phyloP scores from a whole-genome alignment of 2,113 vertebrate genomes.

The Proteles cristata region DNA sequence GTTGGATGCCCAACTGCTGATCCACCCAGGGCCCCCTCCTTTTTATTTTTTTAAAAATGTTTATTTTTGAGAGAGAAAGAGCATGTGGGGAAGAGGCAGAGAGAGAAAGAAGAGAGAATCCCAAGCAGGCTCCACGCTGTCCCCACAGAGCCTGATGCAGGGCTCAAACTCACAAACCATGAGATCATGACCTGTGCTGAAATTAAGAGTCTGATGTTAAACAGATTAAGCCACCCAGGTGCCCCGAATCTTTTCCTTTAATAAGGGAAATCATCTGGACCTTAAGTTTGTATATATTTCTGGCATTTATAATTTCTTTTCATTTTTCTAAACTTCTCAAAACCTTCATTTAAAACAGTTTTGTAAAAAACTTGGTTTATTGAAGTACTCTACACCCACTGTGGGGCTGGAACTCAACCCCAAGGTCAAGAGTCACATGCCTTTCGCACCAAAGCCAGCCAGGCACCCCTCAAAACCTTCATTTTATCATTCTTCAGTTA shows the following conservation, averaged over 20 bases:
- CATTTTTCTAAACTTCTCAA: conserved; percentile 13
- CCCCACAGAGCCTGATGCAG: too few relatives aligned
- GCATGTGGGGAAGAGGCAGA: too few relatives aligned
- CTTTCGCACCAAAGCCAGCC: background rate
- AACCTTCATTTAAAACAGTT: conserved; percentile 38
- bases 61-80: too few relatives aligned
- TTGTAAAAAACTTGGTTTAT: background rate
- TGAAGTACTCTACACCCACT: background rate
- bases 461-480: conserved; percentile 21
- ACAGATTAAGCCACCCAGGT: too few relatives aligned
- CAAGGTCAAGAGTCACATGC: background rate
- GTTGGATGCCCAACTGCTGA: too few relatives aligned
- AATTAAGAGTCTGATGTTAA: too few relatives aligned
- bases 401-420: background rate
- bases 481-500: conserved; percentile 52
- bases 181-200: too few relatives aligned
- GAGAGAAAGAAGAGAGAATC: too few relatives aligned
- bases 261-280: conserved; percentile 41
- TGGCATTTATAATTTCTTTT: background rate
- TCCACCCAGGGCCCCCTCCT: too few relatives aligned
- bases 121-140: too few relatives aligned
- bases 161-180: too few relatives aligned
- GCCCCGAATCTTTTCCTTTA: background rate
- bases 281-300: conserved; percentile 19
- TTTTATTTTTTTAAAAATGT: too few relatives aligned